A percentile compares a stretch with the other conserved stretches of the same genome.
Conservation (phyloP, 2,888 invertebrate species). For the Aspidiotus destructor region DNA sequence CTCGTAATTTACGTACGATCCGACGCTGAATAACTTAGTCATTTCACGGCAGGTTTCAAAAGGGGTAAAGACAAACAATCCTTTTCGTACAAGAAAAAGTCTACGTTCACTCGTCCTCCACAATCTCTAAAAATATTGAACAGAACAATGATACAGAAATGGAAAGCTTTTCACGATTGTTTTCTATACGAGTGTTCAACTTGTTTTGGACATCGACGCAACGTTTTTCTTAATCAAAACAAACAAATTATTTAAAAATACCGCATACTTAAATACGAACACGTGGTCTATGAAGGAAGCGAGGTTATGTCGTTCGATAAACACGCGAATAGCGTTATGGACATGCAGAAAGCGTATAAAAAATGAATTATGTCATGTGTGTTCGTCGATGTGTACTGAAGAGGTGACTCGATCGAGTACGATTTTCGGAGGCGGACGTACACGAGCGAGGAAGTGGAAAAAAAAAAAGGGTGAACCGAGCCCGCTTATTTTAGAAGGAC, state of each 20-base stretch:
- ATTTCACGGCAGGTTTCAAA: no score
- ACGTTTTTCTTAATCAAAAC: not conserved
- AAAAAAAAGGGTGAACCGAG: not conserved
- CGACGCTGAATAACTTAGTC: no score
- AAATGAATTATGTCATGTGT: not conserved
- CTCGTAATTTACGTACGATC: no score
- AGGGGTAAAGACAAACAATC: no score
- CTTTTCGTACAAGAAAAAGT: no score
- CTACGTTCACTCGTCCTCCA: no score
- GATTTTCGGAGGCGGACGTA: not conserved
- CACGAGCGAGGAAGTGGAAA: not conserved
- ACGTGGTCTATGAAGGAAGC: not conserved
- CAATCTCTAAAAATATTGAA: no score
- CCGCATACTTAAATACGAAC: not conserved
- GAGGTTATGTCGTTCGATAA: not conserved
- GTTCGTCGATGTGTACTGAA: no score
- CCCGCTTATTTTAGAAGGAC: no score
- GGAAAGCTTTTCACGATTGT: not conserved
- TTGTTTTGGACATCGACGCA: not conserved
- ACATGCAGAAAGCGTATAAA: not conserved
- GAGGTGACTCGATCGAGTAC: no score
- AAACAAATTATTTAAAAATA: conserved; percentile 4
- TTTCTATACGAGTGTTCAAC: not conserved
- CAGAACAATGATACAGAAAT: not conserved
- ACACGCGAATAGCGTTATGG: not conserved